Evolutionary conservation across 1,140 invertebrate species (phyloP), one percentile per base, ranked within the genome.

Genomic region (Bombus superbus): DNA sequence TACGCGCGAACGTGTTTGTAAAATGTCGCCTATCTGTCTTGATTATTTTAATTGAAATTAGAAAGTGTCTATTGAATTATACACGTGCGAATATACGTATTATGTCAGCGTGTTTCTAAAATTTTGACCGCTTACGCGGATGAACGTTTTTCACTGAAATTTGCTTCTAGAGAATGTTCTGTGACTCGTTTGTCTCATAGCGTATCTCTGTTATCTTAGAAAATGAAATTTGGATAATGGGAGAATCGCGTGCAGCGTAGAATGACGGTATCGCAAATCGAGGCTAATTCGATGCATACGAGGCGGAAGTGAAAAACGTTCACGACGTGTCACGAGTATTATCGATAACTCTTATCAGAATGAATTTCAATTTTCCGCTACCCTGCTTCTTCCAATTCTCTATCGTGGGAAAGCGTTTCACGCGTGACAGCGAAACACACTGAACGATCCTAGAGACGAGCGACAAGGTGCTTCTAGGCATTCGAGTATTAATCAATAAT

Each of bases 341-440:
- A 32, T 35, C 77, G 53, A 80, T 72, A 71, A 72, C 66, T 11
- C 28, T 57, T 77, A 57, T 68, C 64, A 11, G 10, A 53, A 13
- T 15, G 38, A 40, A 83, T 72, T 72, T 71, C 59, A n/a, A 11
- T 78, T 83, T 68, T 42, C 40, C 62, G 42, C 42, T 13, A 57
- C 44, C 11, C 32, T 35, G 38, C 13, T 47, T 18, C 28, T 38
- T 35, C 22, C 42, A n/a, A 38, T 3, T 22, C 35, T 47, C 57
- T 59, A 78, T 85, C 83, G 83, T 85, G 83, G 83, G 83, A 85
- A 85, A 79, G 38, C 32, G 47, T 53, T 47, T 28, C 40, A 13
- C 71, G 13, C 57, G 44, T 35, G 73, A 83, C 73, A 44, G 62
- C 25, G 75, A 11, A 71, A 47, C 69, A 32, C 42, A 25, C 35